A percentile compares a stretch with the other conserved stretches of the same genome.
phyloP scores from a whole-genome alignment of 2,797 vertebrate genomes.

The Tragelaphus oryx region DNA sequence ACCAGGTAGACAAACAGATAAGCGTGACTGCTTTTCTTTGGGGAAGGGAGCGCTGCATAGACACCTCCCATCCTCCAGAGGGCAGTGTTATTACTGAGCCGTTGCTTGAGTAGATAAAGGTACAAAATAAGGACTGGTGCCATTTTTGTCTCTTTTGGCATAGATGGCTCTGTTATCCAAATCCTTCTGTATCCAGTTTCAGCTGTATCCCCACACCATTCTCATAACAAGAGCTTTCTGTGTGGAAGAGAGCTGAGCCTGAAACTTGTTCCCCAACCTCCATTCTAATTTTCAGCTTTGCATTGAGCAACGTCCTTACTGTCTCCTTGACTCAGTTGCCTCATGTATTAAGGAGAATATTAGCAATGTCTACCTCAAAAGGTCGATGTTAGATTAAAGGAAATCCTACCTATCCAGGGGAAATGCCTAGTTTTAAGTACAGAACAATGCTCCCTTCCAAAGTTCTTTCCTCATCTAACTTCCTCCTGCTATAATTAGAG shows the following conservation, averaged over 20 bases:
- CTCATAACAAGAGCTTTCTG: not conserved
- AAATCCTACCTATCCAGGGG: not conserved
- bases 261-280: not conserved
- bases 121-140: not conserved
- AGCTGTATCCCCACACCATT: not conserved
- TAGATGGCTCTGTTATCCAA: not conserved
- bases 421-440: not conserved
- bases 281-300: not conserved
- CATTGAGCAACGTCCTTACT: not conserved
- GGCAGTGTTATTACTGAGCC: not conserved
- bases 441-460: not conserved
- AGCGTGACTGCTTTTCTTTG: not conserved
- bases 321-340: not conserved
- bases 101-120: not conserved
- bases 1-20: not conserved
- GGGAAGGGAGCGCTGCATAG: not conserved
- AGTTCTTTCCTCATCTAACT: conserved; percentile 14
- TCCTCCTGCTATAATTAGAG: not conserved
- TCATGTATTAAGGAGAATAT: not conserved
- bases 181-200: not conserved
- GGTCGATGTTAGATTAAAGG: not conserved
- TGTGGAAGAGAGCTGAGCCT: not conserved
- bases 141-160: not conserved
- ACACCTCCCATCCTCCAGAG: conserved; percentile 13
- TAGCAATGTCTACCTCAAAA: not conserved